Conservation (phyloP, 2,113 vertebrate genomes). For the Perca schrenkii region DNA sequence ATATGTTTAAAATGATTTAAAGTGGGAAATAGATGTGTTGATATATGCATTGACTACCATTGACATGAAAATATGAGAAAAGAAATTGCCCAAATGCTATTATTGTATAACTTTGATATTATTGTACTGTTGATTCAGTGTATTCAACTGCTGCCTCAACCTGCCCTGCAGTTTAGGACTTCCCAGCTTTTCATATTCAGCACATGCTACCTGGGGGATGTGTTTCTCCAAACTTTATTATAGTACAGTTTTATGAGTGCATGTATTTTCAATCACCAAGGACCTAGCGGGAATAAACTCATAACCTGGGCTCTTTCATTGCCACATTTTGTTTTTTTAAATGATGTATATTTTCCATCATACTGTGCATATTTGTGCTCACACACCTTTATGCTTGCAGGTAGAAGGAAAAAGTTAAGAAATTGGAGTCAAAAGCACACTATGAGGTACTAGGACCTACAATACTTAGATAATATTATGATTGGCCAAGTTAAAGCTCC, state of each 20-base stretch:
- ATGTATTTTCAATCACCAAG: conserved; percentile 8
- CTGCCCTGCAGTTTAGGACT: conserved; percentile 39
- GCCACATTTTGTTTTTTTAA: background rate
- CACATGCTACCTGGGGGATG: conserved; percentile 2
- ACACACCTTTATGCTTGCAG: conserved; percentile 1
- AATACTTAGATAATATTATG: conserved; percentile 34
- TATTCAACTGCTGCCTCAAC: conserved; percentile 41
- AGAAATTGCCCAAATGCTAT: too few relatives aligned
- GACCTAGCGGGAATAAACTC: background rate
- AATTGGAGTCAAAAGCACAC: background rate
- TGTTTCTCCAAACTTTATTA: conserved; percentile 37
- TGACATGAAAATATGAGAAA: too few relatives aligned
- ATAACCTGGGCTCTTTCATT: conserved; percentile 8
- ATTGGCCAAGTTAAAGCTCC: conserved; percentile 22
- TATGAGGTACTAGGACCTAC: background rate
- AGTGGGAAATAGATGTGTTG: too few relatives aligned
- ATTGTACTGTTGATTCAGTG: too few relatives aligned
- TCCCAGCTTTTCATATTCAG: conserved; percentile 30
- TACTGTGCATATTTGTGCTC: background rate
- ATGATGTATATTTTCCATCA: conserved; percentile 25
- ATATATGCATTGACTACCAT: too few relatives aligned
- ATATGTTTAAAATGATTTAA: too few relatives aligned
- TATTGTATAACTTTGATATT: too few relatives aligned
- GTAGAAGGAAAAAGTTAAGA: background rate
- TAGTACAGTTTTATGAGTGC: background rate